Evolutionary conservation across 2,113 vertebrate species (phyloP).

Genomic region (Anseranas semipalmata): DNA sequence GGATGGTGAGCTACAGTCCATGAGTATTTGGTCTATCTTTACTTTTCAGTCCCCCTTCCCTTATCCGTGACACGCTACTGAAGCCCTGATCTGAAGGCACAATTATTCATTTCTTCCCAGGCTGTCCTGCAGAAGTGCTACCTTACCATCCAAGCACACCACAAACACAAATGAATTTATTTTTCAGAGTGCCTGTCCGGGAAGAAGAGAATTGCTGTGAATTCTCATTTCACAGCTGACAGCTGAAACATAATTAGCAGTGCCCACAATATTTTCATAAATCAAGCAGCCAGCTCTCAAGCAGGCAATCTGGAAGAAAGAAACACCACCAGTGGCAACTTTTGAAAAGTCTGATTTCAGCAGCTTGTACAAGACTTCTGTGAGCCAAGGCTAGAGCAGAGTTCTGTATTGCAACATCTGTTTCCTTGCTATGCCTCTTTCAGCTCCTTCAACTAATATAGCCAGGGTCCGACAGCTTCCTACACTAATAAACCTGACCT

Average conservation of each 20-base stretch:
- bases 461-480: not conserved
- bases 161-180: not conserved
- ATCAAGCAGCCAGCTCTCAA: not conserved
- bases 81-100: not conserved
- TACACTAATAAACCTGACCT: not conserved
- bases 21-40: not conserved
- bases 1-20: not conserved
- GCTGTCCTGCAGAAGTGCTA: not conserved
- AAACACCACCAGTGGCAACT: not conserved
- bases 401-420: not conserved
- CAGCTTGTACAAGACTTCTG: not conserved
- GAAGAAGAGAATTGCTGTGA: not conserved
- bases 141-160: not conserved
- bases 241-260: not conserved
- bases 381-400: not conserved
- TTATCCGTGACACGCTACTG: not conserved
- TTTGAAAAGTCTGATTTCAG: conserved; percentile 4
- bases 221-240: conserved; percentile 9
- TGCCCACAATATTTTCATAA: not conserved
- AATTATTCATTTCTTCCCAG: not conserved
- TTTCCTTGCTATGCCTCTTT: not conserved
- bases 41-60: not conserved
- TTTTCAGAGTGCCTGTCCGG: not conserved
- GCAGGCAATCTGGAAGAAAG: not conserved
- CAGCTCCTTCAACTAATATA: not conserved